A percentile compares a stretch with the other conserved stretches of the same genome.
phyloP scores from a whole-genome alignment of 2,797 vertebrate species.

The Etheostoma nigrum region DNA sequence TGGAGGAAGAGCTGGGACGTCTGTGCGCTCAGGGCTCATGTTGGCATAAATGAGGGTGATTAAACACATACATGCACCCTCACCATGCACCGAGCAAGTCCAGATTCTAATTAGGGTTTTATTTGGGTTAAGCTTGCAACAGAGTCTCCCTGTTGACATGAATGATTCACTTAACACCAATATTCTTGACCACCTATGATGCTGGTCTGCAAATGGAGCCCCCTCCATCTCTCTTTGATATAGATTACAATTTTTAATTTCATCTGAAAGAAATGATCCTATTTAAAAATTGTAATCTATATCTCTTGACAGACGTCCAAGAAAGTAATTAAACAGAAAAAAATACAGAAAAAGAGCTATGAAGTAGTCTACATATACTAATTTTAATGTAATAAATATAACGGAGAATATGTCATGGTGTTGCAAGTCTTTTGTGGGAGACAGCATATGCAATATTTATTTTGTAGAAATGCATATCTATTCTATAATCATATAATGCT shows the following conservation, averaged over 20 bases:
- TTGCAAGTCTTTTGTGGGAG: neutral
- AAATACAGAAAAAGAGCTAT: neutral
- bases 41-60: conserved; percentile 8
- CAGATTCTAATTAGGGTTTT: conserved; percentile 33
- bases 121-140: conserved; percentile 33
- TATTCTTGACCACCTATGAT: conserved; percentile 26
- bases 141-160: conserved; percentile 18
- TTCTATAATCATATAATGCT: neutral
- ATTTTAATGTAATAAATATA: neutral
- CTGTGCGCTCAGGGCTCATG: conserved; percentile 2
- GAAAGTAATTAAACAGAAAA: neutral
- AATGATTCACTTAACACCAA: conserved; percentile 23
- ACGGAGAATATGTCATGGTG: neutral
- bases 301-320: neutral
- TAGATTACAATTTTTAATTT: neutral
- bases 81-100: conserved; percentile 1
- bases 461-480: neutral
- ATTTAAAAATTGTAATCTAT: neutral
- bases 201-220: neutral
- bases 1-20: conserved; percentile 12
- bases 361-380: neutral
- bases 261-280: neutral
- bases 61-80: neutral
- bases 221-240: neutral
- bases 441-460: neutral